Evolutionary conservation across 1,140 invertebrate species (phyloP), one percentile per base, ranked within the genome.

Genomic region (Drosophila auraria): DNA sequence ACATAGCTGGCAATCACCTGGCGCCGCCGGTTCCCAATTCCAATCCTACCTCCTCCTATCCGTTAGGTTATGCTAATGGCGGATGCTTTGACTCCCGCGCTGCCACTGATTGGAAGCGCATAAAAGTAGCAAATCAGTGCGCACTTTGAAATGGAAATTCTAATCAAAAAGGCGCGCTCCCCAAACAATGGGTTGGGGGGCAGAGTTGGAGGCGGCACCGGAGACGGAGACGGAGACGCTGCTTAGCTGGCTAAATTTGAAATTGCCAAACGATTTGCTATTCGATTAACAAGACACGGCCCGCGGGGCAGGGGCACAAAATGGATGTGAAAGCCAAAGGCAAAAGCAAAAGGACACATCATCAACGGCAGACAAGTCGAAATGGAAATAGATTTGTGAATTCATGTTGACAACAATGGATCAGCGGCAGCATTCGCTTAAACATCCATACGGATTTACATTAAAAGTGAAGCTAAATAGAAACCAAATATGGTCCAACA

Each of bases 141-240:
- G 66, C 81, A 89, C 75, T 89, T 89, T 89, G 84, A 90, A 89
- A 89, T 90, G 80, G 87, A 89, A 89, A 89, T 89, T 87, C 82
- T 90, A 89, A 90, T 90, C 87, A 86, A 89, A 81, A 91, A 72
- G 63, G 23, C 51, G 69, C 70, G 53, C 69, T 42, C 38, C 44
- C 54, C 58, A 59, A 64, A 58, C 45, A 50, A 56, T 72, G 54
- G 45, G 27, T 40, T 38, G 45, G 33, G 30, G 44, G 59, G 20
- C 15, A 15, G 33, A 15, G 53, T 23, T n/a, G n/a, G 14, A 30
- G 38, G n/a, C 5, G 6, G 20, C 5, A 36, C 2, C 2, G 15
- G 12, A 30, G 38, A n/a, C 8, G 6, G 20, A 9, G 49, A 5
- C 2, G 15, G 12, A 23, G 40, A 17, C 60, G 44, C 54, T 83